These are phyloP conservation scores for Acinonyx jubatus DNA, from an alignment of 2,113 vertebrate genomes.

Conservation along the genomic window DNA sequence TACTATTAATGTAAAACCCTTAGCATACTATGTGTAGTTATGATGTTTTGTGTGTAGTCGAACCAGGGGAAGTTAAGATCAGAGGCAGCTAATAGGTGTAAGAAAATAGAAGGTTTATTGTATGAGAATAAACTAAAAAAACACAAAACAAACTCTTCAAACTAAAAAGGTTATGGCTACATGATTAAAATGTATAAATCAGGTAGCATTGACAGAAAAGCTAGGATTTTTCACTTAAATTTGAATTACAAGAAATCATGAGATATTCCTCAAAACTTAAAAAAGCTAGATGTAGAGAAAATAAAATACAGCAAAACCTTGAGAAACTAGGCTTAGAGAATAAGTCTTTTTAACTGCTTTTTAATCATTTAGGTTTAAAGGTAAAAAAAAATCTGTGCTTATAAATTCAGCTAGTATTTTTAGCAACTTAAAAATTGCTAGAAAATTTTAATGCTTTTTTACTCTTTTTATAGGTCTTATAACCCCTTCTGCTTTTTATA, in stretches of 20 bases:
- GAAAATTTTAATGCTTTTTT: background rate
- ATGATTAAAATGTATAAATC: background rate
- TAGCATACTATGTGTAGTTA: background rate
- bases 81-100: background rate
- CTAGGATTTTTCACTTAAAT: background rate
- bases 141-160: background rate
- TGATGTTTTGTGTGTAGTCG: background rate
- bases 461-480: background rate
- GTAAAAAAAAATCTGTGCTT: background rate
- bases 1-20: slow-evolving; percentile 2
- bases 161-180: background rate
- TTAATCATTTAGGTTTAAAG: slow-evolving; percentile 28
- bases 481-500: background rate
- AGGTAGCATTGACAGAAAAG: background rate
- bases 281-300: background rate
- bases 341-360: slow-evolving; percentile 27
- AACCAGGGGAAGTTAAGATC: slow-evolving; percentile 17
- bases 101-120: background rate
- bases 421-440: slow-evolving; percentile 29
- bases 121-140: background rate
- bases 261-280: background rate
- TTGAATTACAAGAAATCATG: background rate
- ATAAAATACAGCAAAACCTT: background rate
- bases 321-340: background rate
- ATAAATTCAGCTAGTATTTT: slow-evolving; percentile 28